Evolutionary conservation across 2,888 invertebrate genomes (phyloP), one percentile per base, ranked within the genome.

Genomic region (Siphonodentalium dalli): DNA sequence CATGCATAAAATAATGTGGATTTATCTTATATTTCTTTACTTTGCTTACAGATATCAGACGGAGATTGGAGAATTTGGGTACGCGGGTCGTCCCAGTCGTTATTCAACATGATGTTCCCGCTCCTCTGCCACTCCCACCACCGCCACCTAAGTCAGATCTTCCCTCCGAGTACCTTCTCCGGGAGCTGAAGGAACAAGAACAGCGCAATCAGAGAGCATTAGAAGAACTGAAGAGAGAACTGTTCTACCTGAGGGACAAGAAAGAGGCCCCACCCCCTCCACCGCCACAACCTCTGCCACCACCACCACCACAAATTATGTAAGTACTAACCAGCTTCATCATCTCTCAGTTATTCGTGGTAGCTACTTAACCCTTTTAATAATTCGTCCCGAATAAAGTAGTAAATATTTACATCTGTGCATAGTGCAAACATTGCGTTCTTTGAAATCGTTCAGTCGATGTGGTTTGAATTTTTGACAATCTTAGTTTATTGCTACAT

Each of bases 171-270:
- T 49, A 51, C 13, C 45, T 75, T 33, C 52, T 75, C 37, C 57
- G 63, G n/a, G 72, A 74, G 35, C 57, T 75, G 6, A 49, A 66
- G 37, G 71, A 71, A 23, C 73, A 73, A 43, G 75, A 75, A 40
- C 63, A 61, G n/a, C 50, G 70, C 6, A 75, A 74, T 48, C 69
- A 71, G 58, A 61, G 62, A 39, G 59, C 69, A n/a, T 51, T 75
- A 27, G 70, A 73, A 31, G 73, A 73, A 40, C 61, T 75, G 6
- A 60, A 61, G 24, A 44, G 58, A 45, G 69, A 74, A 37, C 52
- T 74, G 24, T 48, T 46, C 15, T 50, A 54, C 13, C 56, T 71
- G 35, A 66, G 66, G 15, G 60, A 68, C 20, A 64, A 65, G 37
- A 61, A 66, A 27, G 59, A 38, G 26, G 28, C 35, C 20, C 34